Evolutionary conservation across 2,888 invertebrate genomes (phyloP).

Genomic region (Napeogenes inachia): DNA sequence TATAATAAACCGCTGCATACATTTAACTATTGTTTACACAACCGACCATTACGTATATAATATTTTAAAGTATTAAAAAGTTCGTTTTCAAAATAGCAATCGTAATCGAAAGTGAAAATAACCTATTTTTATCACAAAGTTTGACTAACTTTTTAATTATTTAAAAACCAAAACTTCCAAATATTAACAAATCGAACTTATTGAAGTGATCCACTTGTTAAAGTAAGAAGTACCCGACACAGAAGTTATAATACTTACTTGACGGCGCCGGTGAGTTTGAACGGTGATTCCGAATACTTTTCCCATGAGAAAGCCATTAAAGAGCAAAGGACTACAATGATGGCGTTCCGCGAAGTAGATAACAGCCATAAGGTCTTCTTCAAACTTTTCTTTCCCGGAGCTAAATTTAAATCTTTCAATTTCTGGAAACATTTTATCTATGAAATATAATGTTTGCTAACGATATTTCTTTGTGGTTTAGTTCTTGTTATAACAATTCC

Average conservation of each 20-base stretch:
- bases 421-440: slow-evolving; percentile 70
- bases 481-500: no score
- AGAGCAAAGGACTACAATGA: slow-evolving; percentile 86
- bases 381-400: slow-evolving; percentile 52
- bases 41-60: no score
- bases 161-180: no score
- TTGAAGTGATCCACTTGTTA: background rate
- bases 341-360: slow-evolving; percentile 89
- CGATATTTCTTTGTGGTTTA: background rate
- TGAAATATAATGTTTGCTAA: background rate
- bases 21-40: no score
- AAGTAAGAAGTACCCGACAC: background rate
- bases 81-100: no score
- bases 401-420: slow-evolving; percentile 82
- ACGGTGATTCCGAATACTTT: slow-evolving; percentile 75
- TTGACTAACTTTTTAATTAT: no score
- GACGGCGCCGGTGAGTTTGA: slow-evolving; percentile 85
- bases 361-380: slow-evolving; percentile 84
- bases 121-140: no score
- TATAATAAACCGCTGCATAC: no score
- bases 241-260: slow-evolving; percentile 50
- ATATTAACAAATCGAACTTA: no score
- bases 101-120: no score
- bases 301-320: slow-evolving; percentile 80
- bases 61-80: no score